Percentiles rank a stretch among this genome's conserved stretches.
phyloP scores from a whole-genome alignment of 2,888 invertebrate genomes.

The Luperina testacea region DNA sequence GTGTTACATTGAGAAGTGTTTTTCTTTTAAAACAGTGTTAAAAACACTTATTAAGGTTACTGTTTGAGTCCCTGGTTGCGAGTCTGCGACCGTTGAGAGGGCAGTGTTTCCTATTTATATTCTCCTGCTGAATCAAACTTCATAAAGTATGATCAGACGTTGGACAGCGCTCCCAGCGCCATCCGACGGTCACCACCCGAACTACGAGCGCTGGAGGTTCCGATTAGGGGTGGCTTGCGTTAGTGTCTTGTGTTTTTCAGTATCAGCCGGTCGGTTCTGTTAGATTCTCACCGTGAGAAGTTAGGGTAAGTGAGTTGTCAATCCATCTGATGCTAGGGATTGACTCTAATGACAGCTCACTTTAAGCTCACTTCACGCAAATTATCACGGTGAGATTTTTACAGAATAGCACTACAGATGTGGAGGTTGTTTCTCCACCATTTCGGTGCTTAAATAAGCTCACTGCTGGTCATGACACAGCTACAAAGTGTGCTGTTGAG shows the following conservation, averaged over 20 bases:
- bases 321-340: too few relatives aligned
- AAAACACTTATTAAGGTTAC: too few relatives aligned
- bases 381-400: too few relatives aligned
- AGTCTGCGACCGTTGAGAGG: not conserved
- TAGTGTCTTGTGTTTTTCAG: not conserved
- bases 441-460: not conserved
- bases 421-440: not conserved
- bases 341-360: too few relatives aligned
- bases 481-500: not conserved
- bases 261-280: too few relatives aligned
- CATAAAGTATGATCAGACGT: not conserved
- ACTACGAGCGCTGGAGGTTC: not conserved
- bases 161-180: conserved; percentile 9
- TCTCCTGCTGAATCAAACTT: conserved; percentile 20
- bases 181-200: conserved; percentile 3
- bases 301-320: too few relatives aligned
- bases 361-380: too few relatives aligned
- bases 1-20: too few relatives aligned
- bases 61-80: not conserved
- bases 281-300: too few relatives aligned
- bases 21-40: too few relatives aligned
- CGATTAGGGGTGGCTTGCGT: not conserved
- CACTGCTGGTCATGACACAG: not conserved
- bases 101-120: conserved; percentile 35
- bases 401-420: too few relatives aligned